Percentiles rank a stretch among this genome's conserved stretches.
These are phyloP conservation scores for Chrosomus eos DNA, from an alignment of 2,797 vertebrate species.

Conservation along the genomic window DNA sequence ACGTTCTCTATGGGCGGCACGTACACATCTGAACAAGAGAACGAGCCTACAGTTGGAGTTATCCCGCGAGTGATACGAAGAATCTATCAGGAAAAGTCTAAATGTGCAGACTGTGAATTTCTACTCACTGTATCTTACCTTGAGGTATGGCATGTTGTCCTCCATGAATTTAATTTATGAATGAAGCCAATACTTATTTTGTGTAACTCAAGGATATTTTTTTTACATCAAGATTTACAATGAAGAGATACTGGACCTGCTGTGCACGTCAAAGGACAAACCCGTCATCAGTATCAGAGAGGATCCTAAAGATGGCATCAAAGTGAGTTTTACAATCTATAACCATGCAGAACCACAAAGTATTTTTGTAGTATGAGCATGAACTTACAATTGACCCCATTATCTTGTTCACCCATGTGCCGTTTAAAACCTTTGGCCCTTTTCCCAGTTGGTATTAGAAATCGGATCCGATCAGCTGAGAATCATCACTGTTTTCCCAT, in stretches of 20 bases:
- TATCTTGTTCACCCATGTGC: not conserved
- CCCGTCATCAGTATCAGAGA: slow-evolving; percentile 88
- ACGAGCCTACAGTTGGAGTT: slow-evolving; percentile 87
- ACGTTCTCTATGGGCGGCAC: slow-evolving; percentile 96
- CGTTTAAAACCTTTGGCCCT: not conserved
- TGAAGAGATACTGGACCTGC: slow-evolving; percentile 93
- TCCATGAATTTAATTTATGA: not conserved
- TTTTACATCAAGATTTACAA: slow-evolving; percentile 84
- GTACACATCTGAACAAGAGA: slow-evolving; percentile 89
- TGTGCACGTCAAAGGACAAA: slow-evolving; percentile 85
- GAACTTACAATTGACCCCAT: not conserved
- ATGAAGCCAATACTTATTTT: not conserved
- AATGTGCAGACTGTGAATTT: slow-evolving; percentile 81
- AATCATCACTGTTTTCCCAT: not conserved
- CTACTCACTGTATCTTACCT: slow-evolving; percentile 88
- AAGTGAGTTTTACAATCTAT: slow-evolving; percentile 76
- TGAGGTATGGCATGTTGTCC: slow-evolving; percentile 79
- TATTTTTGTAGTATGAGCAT: not conserved
- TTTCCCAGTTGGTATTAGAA: not conserved
- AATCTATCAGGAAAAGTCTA: slow-evolving; percentile 87
- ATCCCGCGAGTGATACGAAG: slow-evolving; percentile 89
- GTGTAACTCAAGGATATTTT: not conserved
- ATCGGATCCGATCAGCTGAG: not conserved
- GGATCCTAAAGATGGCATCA: slow-evolving; percentile 96
- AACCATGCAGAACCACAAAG: not conserved